Evolutionary conservation across 2,113 vertebrate genomes (phyloP).

Genomic region (Todiramphus saurophagus): DNA sequence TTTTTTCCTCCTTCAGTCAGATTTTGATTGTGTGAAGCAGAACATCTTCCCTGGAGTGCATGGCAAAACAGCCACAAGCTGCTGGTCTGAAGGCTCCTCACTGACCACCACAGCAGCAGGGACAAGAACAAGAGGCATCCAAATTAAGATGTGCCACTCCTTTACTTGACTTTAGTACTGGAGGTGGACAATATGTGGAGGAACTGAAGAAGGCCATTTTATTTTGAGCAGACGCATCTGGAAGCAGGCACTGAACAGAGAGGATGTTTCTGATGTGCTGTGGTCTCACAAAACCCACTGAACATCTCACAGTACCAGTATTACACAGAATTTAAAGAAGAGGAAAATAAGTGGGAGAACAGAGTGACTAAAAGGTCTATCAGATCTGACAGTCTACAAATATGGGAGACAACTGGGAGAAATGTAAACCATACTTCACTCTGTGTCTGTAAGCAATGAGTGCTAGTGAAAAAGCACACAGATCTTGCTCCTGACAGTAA

Average conservation of each 20-base stretch:
- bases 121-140: background rate
- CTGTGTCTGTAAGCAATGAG: background rate
- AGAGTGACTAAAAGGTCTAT: background rate
- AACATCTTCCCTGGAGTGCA: background rate
- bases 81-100: background rate
- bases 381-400: constrained; percentile 3
- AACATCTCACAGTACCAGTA: background rate
- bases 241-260: background rate
- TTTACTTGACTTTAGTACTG: background rate
- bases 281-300: background rate
- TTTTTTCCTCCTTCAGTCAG: background rate
- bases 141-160: background rate
- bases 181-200: background rate
- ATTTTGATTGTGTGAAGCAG: background rate
- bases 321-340: background rate
- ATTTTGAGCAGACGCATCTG: background rate
- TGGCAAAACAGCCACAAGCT: background rate
- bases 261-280: background rate
- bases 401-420: background rate
- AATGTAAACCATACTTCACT: background rate
- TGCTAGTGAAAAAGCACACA: background rate
- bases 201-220: background rate
- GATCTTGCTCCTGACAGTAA: background rate
- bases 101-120: rapidly evolving
- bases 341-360: background rate